phyloP scores from a whole-genome alignment of 92 coral and sea anemone genomes.

The Actinernus sp. region DNA sequence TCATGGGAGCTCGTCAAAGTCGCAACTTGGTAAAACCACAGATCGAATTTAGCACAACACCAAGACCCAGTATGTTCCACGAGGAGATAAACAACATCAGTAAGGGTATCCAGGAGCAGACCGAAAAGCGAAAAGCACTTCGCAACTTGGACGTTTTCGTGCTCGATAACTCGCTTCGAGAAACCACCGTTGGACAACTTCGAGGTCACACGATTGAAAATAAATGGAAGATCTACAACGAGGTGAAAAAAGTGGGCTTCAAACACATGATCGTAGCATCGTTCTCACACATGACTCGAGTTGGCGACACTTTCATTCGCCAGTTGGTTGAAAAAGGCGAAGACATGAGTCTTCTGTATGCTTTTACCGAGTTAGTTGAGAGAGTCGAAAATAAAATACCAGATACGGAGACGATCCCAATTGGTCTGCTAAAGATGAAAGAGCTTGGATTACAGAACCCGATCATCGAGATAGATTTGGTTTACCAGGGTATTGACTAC shows the following conservation, averaged over 20 bases:
- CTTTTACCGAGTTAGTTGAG: slow-evolving; percentile 85
- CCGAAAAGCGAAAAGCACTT: too few relatives aligned
- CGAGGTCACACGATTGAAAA: slow-evolving; percentile 81
- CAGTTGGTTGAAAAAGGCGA: slow-evolving; percentile 75
- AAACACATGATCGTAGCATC: slow-evolving; percentile 90
- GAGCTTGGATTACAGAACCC: slow-evolving; percentile 67
- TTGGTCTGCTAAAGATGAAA: slow-evolving; percentile 71
- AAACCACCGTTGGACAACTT: too few relatives aligned
- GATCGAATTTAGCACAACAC: too few relatives aligned
- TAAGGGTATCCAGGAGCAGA: too few relatives aligned
- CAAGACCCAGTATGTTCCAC: too few relatives aligned
- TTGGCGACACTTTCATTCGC: slow-evolving; percentile 76
- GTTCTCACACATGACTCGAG: slow-evolving; percentile 91
- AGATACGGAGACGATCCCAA: slow-evolving; percentile 57
- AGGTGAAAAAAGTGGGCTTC: too few relatives aligned
- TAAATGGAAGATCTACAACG: slow-evolving; percentile 91
- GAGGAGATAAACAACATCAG: too few relatives aligned
- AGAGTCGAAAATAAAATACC: slow-evolving; percentile 58
- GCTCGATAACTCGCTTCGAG: slow-evolving; percentile 83
- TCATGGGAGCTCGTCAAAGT: too few relatives aligned
- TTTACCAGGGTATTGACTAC: slow-evolving; percentile 76
- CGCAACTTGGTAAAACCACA: too few relatives aligned
- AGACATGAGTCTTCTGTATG: slow-evolving; percentile 70
- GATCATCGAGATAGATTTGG: slow-evolving; percentile 81
- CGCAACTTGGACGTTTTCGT: slow-evolving; percentile 61